A percentile compares a stretch with the other conserved stretches of the same genome.
Conservation (phyloP, 2,113 vertebrate genomes). For the Serilophus lunatus region DNA sequence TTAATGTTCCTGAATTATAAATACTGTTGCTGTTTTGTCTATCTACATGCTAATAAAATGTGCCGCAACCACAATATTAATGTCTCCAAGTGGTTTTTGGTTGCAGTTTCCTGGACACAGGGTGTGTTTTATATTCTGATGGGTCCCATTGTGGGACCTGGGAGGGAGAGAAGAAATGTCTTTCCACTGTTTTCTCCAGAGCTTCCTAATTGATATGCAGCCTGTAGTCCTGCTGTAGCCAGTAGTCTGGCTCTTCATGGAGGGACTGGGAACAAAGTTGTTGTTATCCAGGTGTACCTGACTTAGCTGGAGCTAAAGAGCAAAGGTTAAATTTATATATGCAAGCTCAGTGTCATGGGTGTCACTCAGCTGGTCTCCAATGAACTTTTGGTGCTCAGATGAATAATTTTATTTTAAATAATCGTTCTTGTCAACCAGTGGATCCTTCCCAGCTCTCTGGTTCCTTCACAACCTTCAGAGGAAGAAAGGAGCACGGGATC, state of each 20-base stretch:
- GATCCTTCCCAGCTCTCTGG: background rate
- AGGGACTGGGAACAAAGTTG: background rate
- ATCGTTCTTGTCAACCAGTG: background rate
- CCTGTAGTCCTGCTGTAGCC: background rate
- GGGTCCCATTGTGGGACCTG: background rate
- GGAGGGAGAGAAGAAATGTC: background rate
- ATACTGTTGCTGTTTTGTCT: conserved; percentile 34
- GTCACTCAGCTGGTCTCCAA: background rate
- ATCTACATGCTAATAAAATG: conserved; percentile 9
- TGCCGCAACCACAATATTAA: background rate
- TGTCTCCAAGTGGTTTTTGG: background rate
- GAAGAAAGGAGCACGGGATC: background rate
- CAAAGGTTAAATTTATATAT: background rate
- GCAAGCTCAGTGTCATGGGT: background rate
- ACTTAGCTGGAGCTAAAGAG: background rate
- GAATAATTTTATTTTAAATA: background rate
- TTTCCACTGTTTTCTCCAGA: background rate
- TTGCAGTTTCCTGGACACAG: conserved; percentile 7
- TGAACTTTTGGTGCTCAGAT: background rate
- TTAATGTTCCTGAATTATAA: background rate
- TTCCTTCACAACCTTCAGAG: background rate
- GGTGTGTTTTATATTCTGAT: background rate
- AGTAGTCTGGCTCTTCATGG: background rate
- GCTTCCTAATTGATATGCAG: background rate
- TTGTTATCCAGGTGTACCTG: background rate